phyloP scores from a whole-genome alignment of 1,140 invertebrate genomes.

The Aleiodes sp. region DNA sequence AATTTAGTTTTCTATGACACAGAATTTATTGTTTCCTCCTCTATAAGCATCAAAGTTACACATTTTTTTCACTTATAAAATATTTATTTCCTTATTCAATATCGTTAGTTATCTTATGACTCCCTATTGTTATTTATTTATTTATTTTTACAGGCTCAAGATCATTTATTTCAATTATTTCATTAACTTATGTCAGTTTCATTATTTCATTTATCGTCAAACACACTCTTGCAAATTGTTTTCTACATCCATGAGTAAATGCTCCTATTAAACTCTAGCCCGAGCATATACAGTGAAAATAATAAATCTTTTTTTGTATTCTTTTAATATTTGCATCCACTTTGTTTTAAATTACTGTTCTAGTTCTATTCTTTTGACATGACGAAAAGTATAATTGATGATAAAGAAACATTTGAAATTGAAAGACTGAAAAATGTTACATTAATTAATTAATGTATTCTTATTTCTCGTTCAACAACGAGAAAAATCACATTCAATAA shows the following conservation, averaged over 20 bases:
- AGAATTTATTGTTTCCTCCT: slow-evolving; percentile 56
- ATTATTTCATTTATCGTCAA: slow-evolving; percentile 6
- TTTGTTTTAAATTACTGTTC: not conserved
- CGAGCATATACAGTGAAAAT: slow-evolving; percentile 16
- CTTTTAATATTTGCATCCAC: not conserved
- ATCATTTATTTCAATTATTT: not conserved
- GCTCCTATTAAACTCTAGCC: not conserved
- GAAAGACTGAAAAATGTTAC: too few species aligned
- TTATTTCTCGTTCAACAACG: not conserved
- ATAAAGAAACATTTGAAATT: too few species aligned
- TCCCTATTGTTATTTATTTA: not conserved
- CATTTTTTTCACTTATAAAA: slow-evolving; percentile 60
- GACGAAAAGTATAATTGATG: too few species aligned
- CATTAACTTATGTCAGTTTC: too few species aligned
- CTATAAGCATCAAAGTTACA: slow-evolving; percentile 59
- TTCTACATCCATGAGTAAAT: not conserved
- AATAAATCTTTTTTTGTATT: not conserved
- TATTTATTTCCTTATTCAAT: slow-evolving; percentile 47
- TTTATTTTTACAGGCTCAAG: slow-evolving; percentile 11
- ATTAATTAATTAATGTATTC: too few species aligned
- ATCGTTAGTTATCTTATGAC: too few species aligned
- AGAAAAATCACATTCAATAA: not conserved
- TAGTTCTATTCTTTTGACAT: not conserved
- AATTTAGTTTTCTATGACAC: slow-evolving; percentile 50
- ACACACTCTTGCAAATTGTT: not conserved